Base-by-base conservation (phyloP, 2,888 invertebrate genomes). In the Gisinianus flammeolus region DNA sequence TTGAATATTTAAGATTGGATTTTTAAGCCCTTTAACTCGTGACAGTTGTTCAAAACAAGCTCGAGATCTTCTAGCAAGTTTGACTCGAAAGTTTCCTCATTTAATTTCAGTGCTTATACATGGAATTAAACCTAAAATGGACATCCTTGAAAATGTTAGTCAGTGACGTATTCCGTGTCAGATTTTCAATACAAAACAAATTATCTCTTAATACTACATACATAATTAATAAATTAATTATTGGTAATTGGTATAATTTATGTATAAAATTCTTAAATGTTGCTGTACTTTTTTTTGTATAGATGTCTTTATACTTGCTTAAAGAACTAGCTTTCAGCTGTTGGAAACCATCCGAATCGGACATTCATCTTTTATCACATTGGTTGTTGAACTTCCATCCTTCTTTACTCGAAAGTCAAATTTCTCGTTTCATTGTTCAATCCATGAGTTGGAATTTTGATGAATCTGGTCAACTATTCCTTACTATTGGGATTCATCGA, bases 1-100 rank as follows among this genome's bases (percentile, higher is more conserved):
- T 52, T 71, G 22, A 3, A 22, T 66, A 16, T 44, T 68, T 54
- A 87, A 93, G 92, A 91, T 94, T 86, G 93, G 93, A 74, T 94
- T 92, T 87, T 88, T 93, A 1, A 91, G 91, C 85, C 88, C 89
- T 81, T 87, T 90, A 68, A 93, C 93, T 0, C 90, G 92, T 85
- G 93, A 93, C 80, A 89, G 89, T 71, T 93, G 93, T 86, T 92
- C 92, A 3, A 94, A 94, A 87, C 91, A 91, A 67, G 91, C 92
- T 0, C 88, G 92, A 52, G 93, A 93, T 79, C 88, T 94, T 81
- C 87, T 94, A 71, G 89, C 91, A 0, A 91, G 92, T 85, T 88
- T 94, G 72, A 91, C 92, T 0, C 89, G 89, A 30, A 91, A 90
- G 85, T 90, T 94, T 87, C 92, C 93, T 0, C 88, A 90, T 78